Evolutionary conservation across 2,797 vertebrate species (phyloP), one percentile per base, ranked within the genome.

Genomic region (Heterohyrax brucei): DNA sequence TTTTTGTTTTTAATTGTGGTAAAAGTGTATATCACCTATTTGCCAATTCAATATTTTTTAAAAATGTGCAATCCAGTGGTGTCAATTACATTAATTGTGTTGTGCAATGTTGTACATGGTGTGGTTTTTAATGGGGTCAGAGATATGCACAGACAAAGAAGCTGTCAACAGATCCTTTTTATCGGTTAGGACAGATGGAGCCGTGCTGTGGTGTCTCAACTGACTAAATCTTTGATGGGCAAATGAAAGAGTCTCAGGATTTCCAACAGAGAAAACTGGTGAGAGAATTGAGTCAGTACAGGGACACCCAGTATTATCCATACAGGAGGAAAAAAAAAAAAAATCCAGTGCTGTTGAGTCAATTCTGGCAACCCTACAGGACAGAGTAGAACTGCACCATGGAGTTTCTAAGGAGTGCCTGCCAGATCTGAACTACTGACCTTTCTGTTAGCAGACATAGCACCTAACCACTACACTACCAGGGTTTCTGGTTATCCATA

Each of bases 81-180:
- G 14, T 72, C 9, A 18, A 33, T 33, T n/a, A 72, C 19, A 73
- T 44, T 19, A 39, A 28, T 28, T 16, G 21, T 22, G 33, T 4
- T 73, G 33, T 39, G 33, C 70, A 24, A 39, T 9, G 8, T 19
- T n/a, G 70, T 22, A 8, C 59, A 61, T 70, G 46, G 56, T 75
- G 26, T 89, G 53, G 26, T n/a, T 95, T 90, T 84, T 81, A 73
- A 77, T 56, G 82, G 28, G 6, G 10, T 10, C n/a, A 18, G 79
- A 87, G 96, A 92, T 68, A 93, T 13, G 39, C 78, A 89, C 0
- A 86, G 72, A 80, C 10, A 68, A 61, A 87, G 56, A 26, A 50
- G 70, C 87, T 88, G 64, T 84, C 76, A 0, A 76, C 24, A 53
- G 12, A 66, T 93, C 59, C 61, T 87, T 86, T 81, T 30, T 70